Conservation (phyloP, 1,140 invertebrate species). For the Metaphire vulgaris region DNA sequence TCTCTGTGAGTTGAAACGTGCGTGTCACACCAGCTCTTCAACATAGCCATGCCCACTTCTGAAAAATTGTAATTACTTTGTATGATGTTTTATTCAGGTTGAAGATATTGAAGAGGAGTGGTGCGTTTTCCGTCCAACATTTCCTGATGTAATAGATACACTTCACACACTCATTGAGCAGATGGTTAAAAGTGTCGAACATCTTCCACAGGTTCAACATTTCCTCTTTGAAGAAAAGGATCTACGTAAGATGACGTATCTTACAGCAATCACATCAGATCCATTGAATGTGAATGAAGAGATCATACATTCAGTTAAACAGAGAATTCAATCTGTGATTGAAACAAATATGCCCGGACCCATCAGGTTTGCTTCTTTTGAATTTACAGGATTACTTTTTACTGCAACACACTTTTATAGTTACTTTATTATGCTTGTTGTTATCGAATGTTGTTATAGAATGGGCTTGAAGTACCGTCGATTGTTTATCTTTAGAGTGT, state of each 20-base stretch:
- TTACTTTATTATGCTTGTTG: no score
- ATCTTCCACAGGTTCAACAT: slow-evolving; percentile 45
- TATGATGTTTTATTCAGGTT: no score
- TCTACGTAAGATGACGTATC: slow-evolving; percentile 35
- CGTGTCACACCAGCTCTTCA: no score
- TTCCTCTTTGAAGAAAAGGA: slow-evolving; percentile 37
- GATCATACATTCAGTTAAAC: slow-evolving; percentile 40
- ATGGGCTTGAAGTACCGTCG: no score
- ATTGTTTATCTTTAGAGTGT: no score
- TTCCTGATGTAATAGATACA: slow-evolving; percentile 43
- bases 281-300: slow-evolving; percentile 46
- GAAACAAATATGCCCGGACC: slow-evolving; percentile 62
- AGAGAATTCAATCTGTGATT: slow-evolving; percentile 56
- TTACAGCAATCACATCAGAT: slow-evolving; percentile 29
- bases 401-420: no score
- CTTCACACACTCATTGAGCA: slow-evolving; percentile 47
- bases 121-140: slow-evolving; percentile 43
- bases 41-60: no score
- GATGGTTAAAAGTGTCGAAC: slow-evolving; percentile 42
- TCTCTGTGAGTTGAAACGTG: no score
- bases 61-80: no score
- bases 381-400: no score
- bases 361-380: slow-evolving; percentile 36
- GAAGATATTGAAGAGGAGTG: slow-evolving; percentile 38
- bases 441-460: no score